These are phyloP conservation scores for Esperia sulphurella DNA, from an alignment of 2,888 invertebrate genomes.

Conservation along the genomic window DNA sequence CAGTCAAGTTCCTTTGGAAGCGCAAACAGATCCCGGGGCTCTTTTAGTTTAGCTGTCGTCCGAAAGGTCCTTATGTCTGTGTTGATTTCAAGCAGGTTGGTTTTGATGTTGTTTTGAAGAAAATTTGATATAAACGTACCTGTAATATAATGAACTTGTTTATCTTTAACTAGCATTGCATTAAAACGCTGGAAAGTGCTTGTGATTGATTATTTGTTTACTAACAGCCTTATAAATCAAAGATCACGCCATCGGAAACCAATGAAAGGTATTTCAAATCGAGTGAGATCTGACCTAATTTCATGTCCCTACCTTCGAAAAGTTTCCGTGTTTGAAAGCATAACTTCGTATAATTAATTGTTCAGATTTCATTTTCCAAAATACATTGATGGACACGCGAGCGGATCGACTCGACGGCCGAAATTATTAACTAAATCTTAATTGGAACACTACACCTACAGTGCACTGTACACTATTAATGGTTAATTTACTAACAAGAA, in stretches of 20 bases:
- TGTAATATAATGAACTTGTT: conserved; percentile 26
- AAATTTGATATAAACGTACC: conserved; percentile 82
- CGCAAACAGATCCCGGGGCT: conserved; percentile 85
- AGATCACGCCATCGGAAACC: not conserved
- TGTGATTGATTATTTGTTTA: too few relatives aligned
- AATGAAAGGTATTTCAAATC: not conserved
- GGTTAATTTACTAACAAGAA: not conserved
- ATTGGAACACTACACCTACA: not conserved
- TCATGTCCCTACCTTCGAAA: not conserved
- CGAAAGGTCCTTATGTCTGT: conserved; percentile 82
- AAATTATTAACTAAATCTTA: conserved; percentile 2
- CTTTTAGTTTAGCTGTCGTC: conserved; percentile 82
- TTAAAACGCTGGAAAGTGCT: too few relatives aligned
- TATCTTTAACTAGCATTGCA: too few relatives aligned
- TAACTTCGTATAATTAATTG: conserved; percentile 10
- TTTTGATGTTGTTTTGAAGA: conserved; percentile 82
- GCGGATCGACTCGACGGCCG: conserved; percentile 9
- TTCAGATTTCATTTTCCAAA: conserved; percentile 24
- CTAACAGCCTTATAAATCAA: not conserved
- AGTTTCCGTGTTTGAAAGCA: conserved; percentile 8
- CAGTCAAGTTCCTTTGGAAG: conserved; percentile 84
- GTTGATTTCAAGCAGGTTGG: conserved; percentile 83
- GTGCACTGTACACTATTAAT: not conserved
- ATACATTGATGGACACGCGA: conserved; percentile 33
- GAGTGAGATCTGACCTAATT: conserved; percentile 4